Evolutionary conservation across 2,113 vertebrate species (phyloP).

Genomic region (Eidolon helvum): DNA sequence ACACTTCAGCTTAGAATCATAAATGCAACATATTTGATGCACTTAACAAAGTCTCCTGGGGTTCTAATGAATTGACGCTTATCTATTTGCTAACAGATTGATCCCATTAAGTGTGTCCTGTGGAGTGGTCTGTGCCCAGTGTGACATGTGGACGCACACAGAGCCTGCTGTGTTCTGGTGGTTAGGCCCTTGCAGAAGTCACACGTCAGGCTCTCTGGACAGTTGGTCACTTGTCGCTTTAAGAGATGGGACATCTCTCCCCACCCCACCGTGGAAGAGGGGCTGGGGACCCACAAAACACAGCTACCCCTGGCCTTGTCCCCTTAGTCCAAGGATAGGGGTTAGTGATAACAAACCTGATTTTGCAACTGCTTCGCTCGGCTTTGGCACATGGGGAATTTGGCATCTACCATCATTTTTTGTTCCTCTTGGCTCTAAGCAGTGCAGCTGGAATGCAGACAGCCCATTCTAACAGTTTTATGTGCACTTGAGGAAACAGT

Average conservation of each 20-base stretch:
- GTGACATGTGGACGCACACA: accelerated
- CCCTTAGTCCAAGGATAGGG: neutral
- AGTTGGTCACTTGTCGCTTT: neutral
- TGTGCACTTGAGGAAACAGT: too few species aligned
- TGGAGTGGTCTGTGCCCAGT: neutral
- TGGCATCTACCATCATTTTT: neutral
- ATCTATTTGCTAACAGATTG: neutral
- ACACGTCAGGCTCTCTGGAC: neutral
- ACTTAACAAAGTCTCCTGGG: neutral
- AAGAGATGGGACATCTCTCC: neutral
- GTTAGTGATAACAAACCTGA: neutral
- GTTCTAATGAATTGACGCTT: neutral
- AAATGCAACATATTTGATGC: neutral
- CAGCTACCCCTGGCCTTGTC: neutral
- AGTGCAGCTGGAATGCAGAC: neutral
- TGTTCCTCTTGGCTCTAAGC: too few species aligned
- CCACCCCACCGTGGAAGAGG: neutral
- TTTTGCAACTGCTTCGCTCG: neutral
- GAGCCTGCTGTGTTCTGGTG: neutral
- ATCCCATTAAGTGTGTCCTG: neutral
- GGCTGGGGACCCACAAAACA: neutral
- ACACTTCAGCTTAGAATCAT: neutral
- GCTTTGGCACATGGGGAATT: neutral
- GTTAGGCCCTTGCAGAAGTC: neutral
- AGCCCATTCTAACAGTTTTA: neutral